Evolutionary conservation across 2,797 vertebrate species (phyloP), one percentile per base, ranked within the genome.

Genomic region (Sebastes baramenuke): DNA sequence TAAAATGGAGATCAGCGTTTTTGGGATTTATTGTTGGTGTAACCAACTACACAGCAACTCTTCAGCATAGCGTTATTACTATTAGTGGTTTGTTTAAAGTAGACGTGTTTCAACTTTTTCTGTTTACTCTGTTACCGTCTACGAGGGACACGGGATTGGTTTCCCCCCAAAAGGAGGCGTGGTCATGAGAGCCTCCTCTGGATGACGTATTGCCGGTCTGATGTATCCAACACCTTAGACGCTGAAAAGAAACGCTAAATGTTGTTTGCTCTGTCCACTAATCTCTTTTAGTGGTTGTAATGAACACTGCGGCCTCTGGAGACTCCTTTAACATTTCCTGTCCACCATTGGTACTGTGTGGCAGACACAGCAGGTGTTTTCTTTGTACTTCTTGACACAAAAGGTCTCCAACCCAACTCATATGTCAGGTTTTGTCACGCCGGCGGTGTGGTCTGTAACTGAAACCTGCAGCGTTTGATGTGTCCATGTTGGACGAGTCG

Each of bases 281-380:
- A 49, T 49, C 18, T 49, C 46, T 8, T 30, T 49, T 70, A 16
- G 29, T 29, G 8, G 11, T 5, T 60, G 29, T 38, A 20, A 54
- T 4, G 7, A 36, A 29, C 49, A n/a, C 56, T 25, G 25, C 8
- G 20, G 72, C 52, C 52, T 55, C 52, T 36, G 46, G 46, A 49
- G 46, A 49, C 46, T 49, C 46, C 46, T 61, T 68, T 22, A 34
- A 9, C 55, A 25, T 62, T 69, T 67, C n/a, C 72, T 6, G 58
- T 38, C 13, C 4, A 54, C 36, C 55, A 25, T 42, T 1, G 14
- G 46, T 9, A 10, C 79, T 32, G 6, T 60, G 25, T 49, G 25
- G 6, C 66, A 30, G 20, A 36, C 58, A 27, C 46, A 70, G 61
- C 87, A 85, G 87, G 68, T 88, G 81, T 81, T 87, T 62, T 77